Conservation (phyloP, 1,140 invertebrate genomes). For the Caenorhabditis briggsae region DNA sequence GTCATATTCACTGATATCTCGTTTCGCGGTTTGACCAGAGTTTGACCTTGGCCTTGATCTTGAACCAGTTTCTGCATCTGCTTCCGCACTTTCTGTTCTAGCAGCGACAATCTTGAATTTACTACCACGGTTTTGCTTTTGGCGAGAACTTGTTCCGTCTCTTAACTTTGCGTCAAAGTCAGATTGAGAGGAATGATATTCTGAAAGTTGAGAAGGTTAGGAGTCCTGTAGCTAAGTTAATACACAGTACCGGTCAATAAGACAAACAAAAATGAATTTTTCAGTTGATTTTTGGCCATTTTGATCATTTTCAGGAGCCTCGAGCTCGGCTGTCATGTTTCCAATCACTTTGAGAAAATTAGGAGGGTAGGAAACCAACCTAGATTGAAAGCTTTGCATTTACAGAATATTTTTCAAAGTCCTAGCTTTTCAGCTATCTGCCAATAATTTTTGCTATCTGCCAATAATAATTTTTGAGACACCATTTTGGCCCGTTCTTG, state of each 20-base stretch:
- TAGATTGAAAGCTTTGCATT: no score
- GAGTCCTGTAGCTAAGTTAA: no score
- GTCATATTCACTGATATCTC: conserved; percentile 34
- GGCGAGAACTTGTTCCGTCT: neutral
- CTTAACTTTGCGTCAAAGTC: neutral
- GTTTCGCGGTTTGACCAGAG: neutral
- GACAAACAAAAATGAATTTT: no score
- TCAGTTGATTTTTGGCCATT: no score
- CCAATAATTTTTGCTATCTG: no score
- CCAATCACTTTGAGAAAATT: neutral
- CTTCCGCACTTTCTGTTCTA: neutral
- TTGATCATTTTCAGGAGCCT: no score
- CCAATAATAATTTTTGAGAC: no score
- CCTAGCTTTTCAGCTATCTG: no score
- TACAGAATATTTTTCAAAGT: no score
- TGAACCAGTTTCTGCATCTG: neutral
- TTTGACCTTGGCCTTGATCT: neutral
- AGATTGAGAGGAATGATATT: neutral
- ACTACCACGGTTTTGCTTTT: neutral
- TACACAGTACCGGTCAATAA: no score
- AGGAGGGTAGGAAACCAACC: neutral
- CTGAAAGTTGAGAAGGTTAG: neutral
- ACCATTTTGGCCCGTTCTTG: no score
- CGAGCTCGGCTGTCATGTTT: no score
- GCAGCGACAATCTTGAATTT: neutral